Conservation (phyloP, 2,888 invertebrate species). For the Galeopsomyia nigrocyanea region DNA sequence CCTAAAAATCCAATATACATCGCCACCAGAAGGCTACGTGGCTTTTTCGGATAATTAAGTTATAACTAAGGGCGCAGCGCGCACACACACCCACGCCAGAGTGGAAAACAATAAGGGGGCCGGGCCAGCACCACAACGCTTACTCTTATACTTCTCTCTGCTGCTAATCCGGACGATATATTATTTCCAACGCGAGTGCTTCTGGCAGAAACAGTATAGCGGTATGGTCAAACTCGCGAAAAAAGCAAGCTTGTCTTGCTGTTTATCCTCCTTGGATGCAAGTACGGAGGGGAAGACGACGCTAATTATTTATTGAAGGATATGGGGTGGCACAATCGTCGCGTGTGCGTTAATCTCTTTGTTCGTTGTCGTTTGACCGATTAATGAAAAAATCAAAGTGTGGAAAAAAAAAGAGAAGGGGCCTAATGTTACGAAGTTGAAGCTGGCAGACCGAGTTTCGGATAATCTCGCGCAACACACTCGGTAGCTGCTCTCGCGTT, state of each 20-base stretch:
- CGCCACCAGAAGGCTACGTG: conserved; percentile 47
- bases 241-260: background rate
- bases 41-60: conserved; percentile 68
- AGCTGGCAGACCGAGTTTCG: too few species aligned
- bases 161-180: conserved; percentile 67
- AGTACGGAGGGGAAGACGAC: too few species aligned
- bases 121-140: conserved; percentile 33
- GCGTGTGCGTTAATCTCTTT: too few species aligned
- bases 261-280: too few species aligned
- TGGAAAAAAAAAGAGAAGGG: too few species aligned
- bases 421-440: too few species aligned
- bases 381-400: too few species aligned
- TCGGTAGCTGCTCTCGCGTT: too few species aligned
- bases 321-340: too few species aligned
- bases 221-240: background rate
- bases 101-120: conserved; percentile 68
- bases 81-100: conserved; percentile 51
- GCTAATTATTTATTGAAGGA: too few species aligned
- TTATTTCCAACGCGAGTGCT: conserved; percentile 67
- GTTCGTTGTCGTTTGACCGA: too few species aligned
- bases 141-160: conserved; percentile 5
- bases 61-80: conserved; percentile 60
- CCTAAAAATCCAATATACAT: conserved; percentile 65
- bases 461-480: too few species aligned
- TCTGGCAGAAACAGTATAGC: conserved; percentile 52